phyloP scores from a whole-genome alignment of 2,797 vertebrate species.

The Rhadinocentrus ornatus region DNA sequence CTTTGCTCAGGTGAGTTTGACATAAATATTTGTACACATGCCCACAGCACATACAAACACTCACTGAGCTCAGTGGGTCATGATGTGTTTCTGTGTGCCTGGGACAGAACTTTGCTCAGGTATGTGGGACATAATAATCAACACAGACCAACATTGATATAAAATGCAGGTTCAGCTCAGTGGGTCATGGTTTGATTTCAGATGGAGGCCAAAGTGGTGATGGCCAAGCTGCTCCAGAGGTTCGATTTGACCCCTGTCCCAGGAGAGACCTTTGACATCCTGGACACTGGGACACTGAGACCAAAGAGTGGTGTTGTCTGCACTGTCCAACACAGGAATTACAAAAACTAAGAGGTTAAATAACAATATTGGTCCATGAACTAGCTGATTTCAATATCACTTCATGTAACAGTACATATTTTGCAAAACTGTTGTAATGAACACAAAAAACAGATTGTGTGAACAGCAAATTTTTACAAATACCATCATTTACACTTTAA shows the following conservation, averaged over 20 bases:
- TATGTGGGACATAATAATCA: conserved; percentile 59
- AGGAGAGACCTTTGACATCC: conserved; percentile 85
- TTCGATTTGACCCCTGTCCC: conserved; percentile 87
- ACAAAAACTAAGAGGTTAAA: not conserved
- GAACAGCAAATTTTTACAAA: too few species aligned
- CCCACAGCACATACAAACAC: too few species aligned
- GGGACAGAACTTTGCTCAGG: conserved; percentile 91
- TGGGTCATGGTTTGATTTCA: conserved; percentile 54
- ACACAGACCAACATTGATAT: not conserved
- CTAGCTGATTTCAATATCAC: not conserved
- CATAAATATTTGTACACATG: not conserved
- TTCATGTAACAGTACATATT: too few species aligned
- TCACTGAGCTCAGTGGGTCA: too few species aligned
- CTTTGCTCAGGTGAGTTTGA: conserved; percentile 89
- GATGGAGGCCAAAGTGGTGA: conserved; percentile 94
- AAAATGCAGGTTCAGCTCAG: too few species aligned
- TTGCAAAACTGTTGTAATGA: too few species aligned
- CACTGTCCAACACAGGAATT: conserved; percentile 75
- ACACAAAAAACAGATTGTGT: too few species aligned
- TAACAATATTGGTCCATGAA: not conserved
- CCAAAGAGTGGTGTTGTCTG: conserved; percentile 88
- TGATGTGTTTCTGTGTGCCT: too few species aligned
- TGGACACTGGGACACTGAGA: conserved; percentile 83
- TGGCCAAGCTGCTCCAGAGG: conserved; percentile 93
- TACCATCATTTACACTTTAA: too few species aligned